A percentile compares a stretch with the other conserved stretches of the same genome.
phyloP scores from a whole-genome alignment of 2,113 vertebrate species.

The Lasiurus cinereus region DNA sequence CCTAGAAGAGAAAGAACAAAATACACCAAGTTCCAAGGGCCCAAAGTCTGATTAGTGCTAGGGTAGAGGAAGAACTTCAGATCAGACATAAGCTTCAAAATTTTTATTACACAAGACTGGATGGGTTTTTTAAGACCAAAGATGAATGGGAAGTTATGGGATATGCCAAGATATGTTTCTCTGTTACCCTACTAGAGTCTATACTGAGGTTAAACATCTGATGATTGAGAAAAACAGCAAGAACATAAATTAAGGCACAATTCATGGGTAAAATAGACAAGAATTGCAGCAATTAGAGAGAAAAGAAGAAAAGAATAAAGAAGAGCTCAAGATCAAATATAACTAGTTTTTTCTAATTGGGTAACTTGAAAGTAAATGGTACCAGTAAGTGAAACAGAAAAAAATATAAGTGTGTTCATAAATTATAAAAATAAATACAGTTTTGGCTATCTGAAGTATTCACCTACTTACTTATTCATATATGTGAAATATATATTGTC shows the following conservation, averaged over 20 bases:
- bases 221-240: background rate
- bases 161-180: background rate
- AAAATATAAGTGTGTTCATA: background rate
- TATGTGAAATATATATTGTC: background rate
- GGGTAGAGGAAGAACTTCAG: background rate
- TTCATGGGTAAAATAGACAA: background rate
- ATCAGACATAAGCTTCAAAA: background rate
- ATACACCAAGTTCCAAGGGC: background rate
- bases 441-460: background rate
- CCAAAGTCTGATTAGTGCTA: background rate
- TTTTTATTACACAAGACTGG: background rate
- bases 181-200: background rate
- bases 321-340: background rate
- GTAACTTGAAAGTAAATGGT: background rate
- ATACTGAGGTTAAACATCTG: background rate
- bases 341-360: background rate
- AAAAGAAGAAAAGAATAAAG: background rate
- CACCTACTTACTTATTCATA: background rate
- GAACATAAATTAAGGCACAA: background rate
- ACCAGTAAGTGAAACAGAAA: background rate
- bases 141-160: background rate
- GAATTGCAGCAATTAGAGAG: background rate
- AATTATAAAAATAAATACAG: background rate
- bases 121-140: background rate
- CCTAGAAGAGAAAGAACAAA: background rate